Base-by-base conservation (phyloP, 2,797 vertebrate species). In the Mus spretus region DNA sequence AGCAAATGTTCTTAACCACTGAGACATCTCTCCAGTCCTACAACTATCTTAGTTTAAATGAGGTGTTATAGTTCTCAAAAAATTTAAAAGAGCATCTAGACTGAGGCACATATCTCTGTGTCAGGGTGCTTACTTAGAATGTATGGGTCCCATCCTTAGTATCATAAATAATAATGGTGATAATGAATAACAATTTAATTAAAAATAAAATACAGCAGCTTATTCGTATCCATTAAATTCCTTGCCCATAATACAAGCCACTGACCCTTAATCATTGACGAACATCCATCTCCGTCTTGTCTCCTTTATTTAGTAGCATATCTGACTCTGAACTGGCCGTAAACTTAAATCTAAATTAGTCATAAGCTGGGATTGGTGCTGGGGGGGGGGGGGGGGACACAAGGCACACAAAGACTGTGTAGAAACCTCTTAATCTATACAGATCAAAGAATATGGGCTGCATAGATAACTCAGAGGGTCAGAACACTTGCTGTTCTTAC, bases 301-400 rank as follows among this genome's bases (percentile, higher is more conserved):
- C 11, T 37, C 82, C 31, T 90, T 95, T 61, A 89, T 80, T 92
- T 74, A 92, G 22, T 77, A 53, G 63, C 40, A 87, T 17, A 34
- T 2, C 94, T 96, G 88, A 79, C 37, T 89, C 92, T 83, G 78
- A 67, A 67, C 79, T 70, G 83, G n/a, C 8, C 57, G n/a, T 92
- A n/a, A 61, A 82, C 75, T 96, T 90, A 87, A 93, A 95, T 77
- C 28, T 93, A 82, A 91, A 97, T 67, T 94, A 65, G 40, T 80
- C 75, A 72, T 74, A 88, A 94, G 80, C 34, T 90, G 40, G 61
- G 14, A 80, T 57, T 87, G 24, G 12, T 10, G 0, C 37, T 40
- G 3, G 3, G 37, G 37, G 37, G 37, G n/a, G 67, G 22, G n/a
- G 70, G 0, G 14, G 34, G 44, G 78, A 77, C 95, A 93, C 7